A percentile compares a stretch with the other conserved stretches of the same genome.
Conservation (phyloP, 2,113 vertebrate species). For the Phainopepla nitens region DNA sequence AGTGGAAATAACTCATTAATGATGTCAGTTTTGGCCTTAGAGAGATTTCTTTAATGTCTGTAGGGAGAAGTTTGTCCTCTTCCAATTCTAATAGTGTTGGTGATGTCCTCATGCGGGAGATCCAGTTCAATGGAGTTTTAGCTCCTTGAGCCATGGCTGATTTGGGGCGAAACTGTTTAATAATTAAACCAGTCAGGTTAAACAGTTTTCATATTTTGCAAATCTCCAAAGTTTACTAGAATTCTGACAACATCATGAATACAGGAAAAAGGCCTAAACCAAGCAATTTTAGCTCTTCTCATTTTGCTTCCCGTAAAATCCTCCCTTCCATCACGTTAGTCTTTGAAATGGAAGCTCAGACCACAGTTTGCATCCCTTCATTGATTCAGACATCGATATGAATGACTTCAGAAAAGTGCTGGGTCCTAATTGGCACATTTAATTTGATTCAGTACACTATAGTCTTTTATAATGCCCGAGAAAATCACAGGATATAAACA, state of each 20-base stretch:
- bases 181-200: conserved; percentile 32
- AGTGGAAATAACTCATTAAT: not conserved
- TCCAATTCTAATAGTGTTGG: not conserved
- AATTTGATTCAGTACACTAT: not conserved
- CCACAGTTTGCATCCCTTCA: not conserved
- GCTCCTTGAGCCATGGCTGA: not conserved
- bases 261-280: not conserved
- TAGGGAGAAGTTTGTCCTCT: not conserved
- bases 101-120: not conserved
- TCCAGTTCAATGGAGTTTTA: not conserved
- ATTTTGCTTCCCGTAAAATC: not conserved
- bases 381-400: not conserved
- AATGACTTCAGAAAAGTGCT: not conserved
- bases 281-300: not conserved
- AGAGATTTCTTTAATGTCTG: not conserved
- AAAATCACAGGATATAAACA: not conserved
- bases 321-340: not conserved
- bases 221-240: conserved; percentile 12
- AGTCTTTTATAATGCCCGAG: not conserved
- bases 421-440: not conserved
- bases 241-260: not conserved
- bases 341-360: not conserved
- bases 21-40: not conserved
- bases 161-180: conserved; percentile 17
- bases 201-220: not conserved